Conservation (phyloP, 2,113 vertebrate species). For the Saccopteryx bilineata region DNA sequence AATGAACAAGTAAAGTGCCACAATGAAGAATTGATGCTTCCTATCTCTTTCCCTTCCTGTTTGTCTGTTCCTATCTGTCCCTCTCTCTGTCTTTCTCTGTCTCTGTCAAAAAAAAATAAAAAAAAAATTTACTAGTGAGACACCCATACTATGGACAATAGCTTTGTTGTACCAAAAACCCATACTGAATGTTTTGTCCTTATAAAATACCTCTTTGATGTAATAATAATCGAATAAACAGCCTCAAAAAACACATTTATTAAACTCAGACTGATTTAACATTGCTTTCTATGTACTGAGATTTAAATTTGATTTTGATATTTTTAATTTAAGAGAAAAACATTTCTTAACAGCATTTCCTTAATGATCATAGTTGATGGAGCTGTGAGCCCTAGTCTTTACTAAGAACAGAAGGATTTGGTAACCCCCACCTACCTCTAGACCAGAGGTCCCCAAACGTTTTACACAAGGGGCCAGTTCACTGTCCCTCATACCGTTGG, state of each 20-base stretch:
- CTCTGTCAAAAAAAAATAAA: too few species aligned
- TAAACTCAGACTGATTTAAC: neutral
- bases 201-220: neutral
- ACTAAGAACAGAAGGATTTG: neutral
- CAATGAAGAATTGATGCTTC: too few species aligned
- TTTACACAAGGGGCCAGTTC: too few species aligned
- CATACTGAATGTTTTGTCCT: neutral
- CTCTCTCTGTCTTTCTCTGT: too few species aligned
- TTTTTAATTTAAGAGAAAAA: slow-evolving; percentile 67
- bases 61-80: too few species aligned
- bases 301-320: slow-evolving; percentile 23
- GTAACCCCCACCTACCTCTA: slow-evolving; percentile 58
- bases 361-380: neutral
- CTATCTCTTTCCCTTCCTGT: too few species aligned
- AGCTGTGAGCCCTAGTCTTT: neutral
- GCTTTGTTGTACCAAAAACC: neutral
- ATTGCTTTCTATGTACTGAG: neutral
- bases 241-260: slow-evolving; percentile 12
- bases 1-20: too few species aligned
- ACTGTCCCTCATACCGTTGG: too few species aligned
- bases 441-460: neutral
- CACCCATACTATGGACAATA: neutral
- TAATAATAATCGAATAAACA: slow-evolving; percentile 21
- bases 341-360: slow-evolving; percentile 9
- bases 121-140: neutral